A percentile compares a stretch with the other conserved stretches of the same genome.
Evolutionary conservation across 2,113 vertebrate species (phyloP).

Genomic region (mouse (Mus musculus)): GRCm39 chrX:92184501-92185000

Average conservation of each 20-base stretch:
- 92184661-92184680: neutral
- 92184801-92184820: neutral
- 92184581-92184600: neutral
- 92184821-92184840: neutral
- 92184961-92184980: conserved; percentile 41
- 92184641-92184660: neutral
- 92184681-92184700: neutral
- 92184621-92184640: neutral
- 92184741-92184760: neutral
- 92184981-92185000: conserved; percentile 15
- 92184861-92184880: neutral
- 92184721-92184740: neutral
- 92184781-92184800: neutral
- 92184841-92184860: neutral
- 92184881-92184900: neutral
- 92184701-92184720: neutral
- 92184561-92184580: neutral
- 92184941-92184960: neutral
- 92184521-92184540: neutral
- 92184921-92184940: neutral
- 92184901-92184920: neutral
- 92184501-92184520: neutral
- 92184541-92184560: neutral
- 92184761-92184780: neutral
- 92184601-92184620: neutral